Conservation (phyloP, 2,888 invertebrate genomes). For the Rhagonycha fulva region DNA sequence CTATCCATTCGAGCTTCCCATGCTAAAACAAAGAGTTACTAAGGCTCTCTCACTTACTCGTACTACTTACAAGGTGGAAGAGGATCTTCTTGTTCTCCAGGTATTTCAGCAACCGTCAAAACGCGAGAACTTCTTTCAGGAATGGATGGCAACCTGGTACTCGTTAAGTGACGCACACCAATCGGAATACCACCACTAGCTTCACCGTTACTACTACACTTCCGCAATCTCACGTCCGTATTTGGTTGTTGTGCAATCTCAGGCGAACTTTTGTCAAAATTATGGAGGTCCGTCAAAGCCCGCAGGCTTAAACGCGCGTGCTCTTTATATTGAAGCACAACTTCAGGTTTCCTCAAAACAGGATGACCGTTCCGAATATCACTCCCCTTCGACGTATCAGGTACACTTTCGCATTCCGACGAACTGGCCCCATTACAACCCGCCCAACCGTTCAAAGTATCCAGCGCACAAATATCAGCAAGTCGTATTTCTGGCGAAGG, state of each 20-base stretch:
- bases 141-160: slow-evolving; percentile 79
- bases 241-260: slow-evolving; percentile 40
- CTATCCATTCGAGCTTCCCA: slow-evolving; percentile 98
- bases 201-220: slow-evolving; percentile 51
- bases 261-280: slow-evolving; percentile 57
- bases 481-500: slow-evolving; percentile 51
- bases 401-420: background rate
- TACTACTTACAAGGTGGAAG: slow-evolving; percentile 76
- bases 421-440: slow-evolving; percentile 29
- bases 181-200: slow-evolving; percentile 59
- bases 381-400: slow-evolving; percentile 3
- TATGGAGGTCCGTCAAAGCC: slow-evolving; percentile 62
- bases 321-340: slow-evolving; percentile 34
- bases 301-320: slow-evolving; percentile 61
- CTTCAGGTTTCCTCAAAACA: slow-evolving; percentile 20
- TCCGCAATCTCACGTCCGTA: slow-evolving; percentile 39
- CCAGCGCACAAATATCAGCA: slow-evolving; percentile 52
- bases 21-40: slow-evolving; percentile 59
- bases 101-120: slow-evolving; percentile 50
- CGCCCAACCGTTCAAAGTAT: slow-evolving; percentile 42
- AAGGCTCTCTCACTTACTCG: background rate
- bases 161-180: slow-evolving; percentile 71
- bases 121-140: slow-evolving; percentile 69
- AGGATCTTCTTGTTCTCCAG: slow-evolving; percentile 75
- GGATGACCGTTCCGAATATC: slow-evolving; percentile 23